Evolutionary conservation across 53 echinoderm and acorn worm genomes (phyloP), one percentile per base, ranked within the genome.

Genomic region (Crossaster papposus): DNA sequence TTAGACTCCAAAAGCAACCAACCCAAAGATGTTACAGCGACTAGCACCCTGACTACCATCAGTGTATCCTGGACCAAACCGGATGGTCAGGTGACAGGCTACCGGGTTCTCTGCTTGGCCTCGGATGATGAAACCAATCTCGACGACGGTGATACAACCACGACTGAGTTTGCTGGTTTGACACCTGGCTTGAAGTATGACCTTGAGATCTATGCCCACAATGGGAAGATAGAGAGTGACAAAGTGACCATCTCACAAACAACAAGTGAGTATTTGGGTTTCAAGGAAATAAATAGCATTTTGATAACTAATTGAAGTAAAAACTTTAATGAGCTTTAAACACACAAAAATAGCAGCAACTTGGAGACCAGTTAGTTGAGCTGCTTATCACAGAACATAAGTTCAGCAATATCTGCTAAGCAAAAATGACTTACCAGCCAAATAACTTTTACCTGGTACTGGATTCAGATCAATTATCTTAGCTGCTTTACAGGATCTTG

Each of bases 201-300:
- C 31, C n/a, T 96, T 12, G 92, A 94, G 82, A 96, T 96, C 76
- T 96, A 91, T 65, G 82, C 95, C 33, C 24, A 85, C 36, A 92
- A 93, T 90, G 93, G 81, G 52, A 92, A 95, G 8, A 90, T 92
- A 72, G 91, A 93, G 80, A 93, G 96, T 51, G 93, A 96, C 14
- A 88, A 92, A 53, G 83, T 90, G 54, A 93, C 90, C 18, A 64
- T 96, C 2, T 87, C 80, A 4, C 90, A 85, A 32, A 79, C 81
- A 77, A 96, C 96, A 83, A 92, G 96, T 96, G 70, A 91, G 44
- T 1, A 64, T 86, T 64, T n/a, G 10, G n/a, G n/a, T n/a, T n/a
- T n/a, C n/a, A n/a, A n/a, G n/a, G n/a, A n/a, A n/a, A n/a, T n/a
- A 38, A 38, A 4, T 38, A 38, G 38, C 38, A 38, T 38, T 38